Base-by-base conservation (phyloP, 2,888 invertebrate species). In the Myopa testacea region DNA sequence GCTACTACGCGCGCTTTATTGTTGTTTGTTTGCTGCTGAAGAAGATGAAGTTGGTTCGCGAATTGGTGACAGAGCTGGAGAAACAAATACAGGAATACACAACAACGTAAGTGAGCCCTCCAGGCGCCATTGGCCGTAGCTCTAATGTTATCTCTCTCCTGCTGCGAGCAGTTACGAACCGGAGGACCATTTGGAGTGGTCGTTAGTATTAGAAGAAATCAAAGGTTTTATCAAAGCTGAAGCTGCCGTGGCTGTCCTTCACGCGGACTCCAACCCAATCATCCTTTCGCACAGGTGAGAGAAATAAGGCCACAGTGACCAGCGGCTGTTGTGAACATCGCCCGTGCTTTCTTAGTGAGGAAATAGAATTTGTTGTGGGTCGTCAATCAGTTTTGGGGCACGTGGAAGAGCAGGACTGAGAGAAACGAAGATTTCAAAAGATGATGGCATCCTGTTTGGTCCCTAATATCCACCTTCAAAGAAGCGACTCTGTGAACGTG, bases 151-250 rank as follows among this genome's bases (percentile, higher is more conserved):
- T 8, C 10, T 10, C 45, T 45, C 10, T 8, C 45, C 72, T 76
- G 60, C 4, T 8, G 55, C 62, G 79, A 83, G 34, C 81, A 89
- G 90, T 26, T 98, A 98, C 90, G 96, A 98, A 88, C 98, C 98
- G n/a, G 98, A 98, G 84, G 98, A 98, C 89, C 96, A 97, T 88
- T 92, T 96, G 84, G 98, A 98, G 90, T 98, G 98, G 98, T 95
- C 95, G 71, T 91, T 97, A 80, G 98, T 98, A 2, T 92, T 98
- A 80, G 96, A 96, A 84, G 98, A 98, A 91, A 97, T 98, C 80
- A 96, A 96, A 90, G 95, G 96, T 76, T 98, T 98, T 90, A 94
- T 98, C 78, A 95, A 95, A 89, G 96, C 97, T 37, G 98, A 98
- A 89, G 95, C 95, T 77, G 93, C 96, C 62, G 95, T 98, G 26